Evolutionary conservation across 2,797 vertebrate species (phyloP), one percentile per base, ranked within the genome.

Genomic region (Megalops cyprinoides): DNA sequence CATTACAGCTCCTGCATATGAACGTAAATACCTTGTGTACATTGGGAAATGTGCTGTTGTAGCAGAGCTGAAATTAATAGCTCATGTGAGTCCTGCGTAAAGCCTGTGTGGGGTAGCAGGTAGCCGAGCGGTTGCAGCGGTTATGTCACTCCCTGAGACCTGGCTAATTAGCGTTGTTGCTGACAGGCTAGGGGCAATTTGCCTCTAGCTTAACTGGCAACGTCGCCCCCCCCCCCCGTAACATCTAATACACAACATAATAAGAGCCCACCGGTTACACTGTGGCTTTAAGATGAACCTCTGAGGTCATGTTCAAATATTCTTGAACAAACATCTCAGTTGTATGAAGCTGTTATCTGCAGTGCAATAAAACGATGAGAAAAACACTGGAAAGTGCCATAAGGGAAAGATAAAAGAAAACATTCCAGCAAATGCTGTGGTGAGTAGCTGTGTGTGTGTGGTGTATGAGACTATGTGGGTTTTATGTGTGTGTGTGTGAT

Each of bases 321-420:
- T 15, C 4, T 34, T 5, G 39, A 67, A 12, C 37, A 34, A 69
- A n/a, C n/a, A n/a, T n/a, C n/a, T 69, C 23, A 69, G 44, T 37
- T 28, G 34, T n/a, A 23, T 56, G 37, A 23, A 75, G 56, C 42
- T 28, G 44, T 62, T 58, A 49, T 28, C 56, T 60, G 42, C 37
- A n/a, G 39, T 60, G 42, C 71, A 62, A 75, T 75, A 75, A 75
- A 75, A 75, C 55, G 60, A 42, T 76, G 49, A 76, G 46, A 18
- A 9, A 44, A 6, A n/a, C n/a, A n/a, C n/a, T n/a, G n/a, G n/a
- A n/a, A 14, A 58, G 51, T 23, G 53, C 51, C 23, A 3, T 23
- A 20, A 39, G 34, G 39, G 7, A 60, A 7, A 67, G 34, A 67
- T 67, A 39, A 12, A 39, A 7, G 15, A 4, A 39, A 28, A 4